Evolutionary conservation across 2,797 vertebrate genomes (phyloP), one percentile per base, ranked within the genome.

Genomic region (Carapus acus): DNA sequence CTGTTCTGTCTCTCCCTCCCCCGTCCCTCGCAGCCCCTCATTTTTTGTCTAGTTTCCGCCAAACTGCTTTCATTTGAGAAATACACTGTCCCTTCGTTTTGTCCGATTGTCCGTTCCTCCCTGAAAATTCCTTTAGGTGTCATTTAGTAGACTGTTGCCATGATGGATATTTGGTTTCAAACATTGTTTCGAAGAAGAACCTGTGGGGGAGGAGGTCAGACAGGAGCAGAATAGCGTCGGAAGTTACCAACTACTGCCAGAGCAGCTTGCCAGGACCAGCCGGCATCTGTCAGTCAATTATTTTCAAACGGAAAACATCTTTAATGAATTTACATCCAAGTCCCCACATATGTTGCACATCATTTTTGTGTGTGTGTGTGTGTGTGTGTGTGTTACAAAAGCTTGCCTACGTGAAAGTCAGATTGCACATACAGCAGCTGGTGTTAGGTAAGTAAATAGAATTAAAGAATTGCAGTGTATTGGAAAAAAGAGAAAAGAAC

Each of bases 261-360:
- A 38, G 70, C 62, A 59, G 68, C 77, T 84, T 73, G 75, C 79
- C 79, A 79, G 67, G 60, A 66, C 59, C 67, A 51, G 61, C 15
- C 17, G 73, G 65, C 73, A 51, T 64, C 71, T 76, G 74, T 74
- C 73, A 71, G 82, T 73, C 62, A 78, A 83, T 82, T 73, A 27
- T 72, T 78, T 65, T 83, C 73, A 81, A 74, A 84, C 67, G 40
- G 63, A 73, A 77, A 79, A 52, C 64, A 82, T 79, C 76, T 78
- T 80, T 86, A 70, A 81, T 82, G 69, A 65, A 54, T 62, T 33
- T 23, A 42, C 67, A 62, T 63, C 62, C 62, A 75, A 76, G 65
- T 23, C 19, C 43, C 34, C 19, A 18, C 22, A 16, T 36, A n/a
- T 36, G 34, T 36, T 29, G 22, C 37, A 45, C 24, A 19, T 3